phyloP scores from a whole-genome alignment of 2,797 vertebrate genomes.

The Yasuhikotakia modesta region DNA sequence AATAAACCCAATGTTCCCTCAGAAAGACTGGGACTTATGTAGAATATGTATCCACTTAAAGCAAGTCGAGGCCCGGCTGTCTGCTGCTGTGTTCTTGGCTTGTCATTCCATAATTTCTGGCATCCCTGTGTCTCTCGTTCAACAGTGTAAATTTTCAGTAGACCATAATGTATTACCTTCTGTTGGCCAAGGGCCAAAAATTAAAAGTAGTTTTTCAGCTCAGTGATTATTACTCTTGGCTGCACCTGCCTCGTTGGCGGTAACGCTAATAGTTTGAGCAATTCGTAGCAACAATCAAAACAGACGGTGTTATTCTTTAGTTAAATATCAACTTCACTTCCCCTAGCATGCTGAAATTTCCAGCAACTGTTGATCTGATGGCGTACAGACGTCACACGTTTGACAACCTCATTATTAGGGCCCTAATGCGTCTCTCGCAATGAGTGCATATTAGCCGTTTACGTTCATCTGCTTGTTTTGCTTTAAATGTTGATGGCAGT shows the following conservation, averaged over 20 bases:
- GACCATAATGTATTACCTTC: constrained; percentile 51
- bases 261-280: constrained; percentile 41
- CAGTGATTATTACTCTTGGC: constrained; percentile 38
- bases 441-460: constrained; percentile 53
- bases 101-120: constrained; percentile 41
- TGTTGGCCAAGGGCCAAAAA: constrained; percentile 33
- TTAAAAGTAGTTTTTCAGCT: constrained; percentile 41
- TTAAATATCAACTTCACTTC: constrained; percentile 11
- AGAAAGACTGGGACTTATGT: constrained; percentile 57
- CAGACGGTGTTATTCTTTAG: constrained; percentile 19
- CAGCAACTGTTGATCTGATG: constrained; percentile 35
- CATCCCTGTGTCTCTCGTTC: constrained; percentile 33
- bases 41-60: constrained; percentile 61
- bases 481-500: constrained; percentile 55
- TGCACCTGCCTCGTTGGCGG: constrained; percentile 36
- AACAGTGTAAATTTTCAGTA: constrained; percentile 33
- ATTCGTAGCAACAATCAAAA: constrained; percentile 35
- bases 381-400: not conserved
- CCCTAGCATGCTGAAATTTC: constrained; percentile 3
- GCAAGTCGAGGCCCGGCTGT: constrained; percentile 48
- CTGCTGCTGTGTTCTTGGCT: constrained; percentile 54
- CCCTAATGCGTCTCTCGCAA: constrained; percentile 7
- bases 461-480: constrained; percentile 58
- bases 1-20: constrained; percentile 57
- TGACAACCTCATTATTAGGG: constrained; percentile 1